Percentiles rank a stretch among this genome's conserved stretches.
phyloP scores from a whole-genome alignment of 2,797 vertebrate genomes.

The Tragelaphus oryx region DNA sequence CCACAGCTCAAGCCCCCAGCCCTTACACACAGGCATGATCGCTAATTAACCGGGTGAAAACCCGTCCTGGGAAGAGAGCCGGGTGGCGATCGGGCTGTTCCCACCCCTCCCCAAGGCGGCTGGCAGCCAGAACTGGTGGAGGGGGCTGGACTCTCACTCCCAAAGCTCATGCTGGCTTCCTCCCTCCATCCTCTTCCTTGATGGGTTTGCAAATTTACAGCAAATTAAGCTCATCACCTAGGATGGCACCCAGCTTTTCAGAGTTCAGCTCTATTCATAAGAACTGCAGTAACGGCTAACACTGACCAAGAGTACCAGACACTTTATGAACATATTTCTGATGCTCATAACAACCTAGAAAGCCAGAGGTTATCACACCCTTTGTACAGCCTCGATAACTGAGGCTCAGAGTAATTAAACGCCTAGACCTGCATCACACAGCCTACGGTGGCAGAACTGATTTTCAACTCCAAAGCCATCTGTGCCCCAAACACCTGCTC shows the following conservation, averaged over 20 bases:
- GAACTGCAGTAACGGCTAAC: not conserved
- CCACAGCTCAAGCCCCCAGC: not conserved
- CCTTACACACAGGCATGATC: not conserved
- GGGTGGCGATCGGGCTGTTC: not conserved
- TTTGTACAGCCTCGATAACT: not conserved
- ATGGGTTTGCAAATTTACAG: not conserved
- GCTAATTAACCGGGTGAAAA: conserved; percentile 57
- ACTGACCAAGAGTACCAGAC: not conserved
- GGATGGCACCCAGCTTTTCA: not conserved
- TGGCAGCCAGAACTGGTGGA: not conserved
- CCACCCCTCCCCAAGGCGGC: not conserved
- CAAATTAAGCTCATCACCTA: not conserved
- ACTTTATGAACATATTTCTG: not conserved
- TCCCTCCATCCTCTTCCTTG: not conserved
- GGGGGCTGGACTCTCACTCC: not conserved
- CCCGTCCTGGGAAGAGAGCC: not conserved
- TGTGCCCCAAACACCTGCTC: not conserved
- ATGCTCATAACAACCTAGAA: not conserved
- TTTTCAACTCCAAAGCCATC: not conserved
- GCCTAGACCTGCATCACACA: not conserved
- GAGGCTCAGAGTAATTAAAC: not conserved
- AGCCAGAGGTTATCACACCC: not conserved
- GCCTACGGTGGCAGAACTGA: not conserved
- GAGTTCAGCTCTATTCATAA: not conserved
- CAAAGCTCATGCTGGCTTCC: not conserved